These are phyloP conservation scores for Pogona vitticeps DNA, from an alignment of 2,113 vertebrate species.

Conservation along the genomic window DNA sequence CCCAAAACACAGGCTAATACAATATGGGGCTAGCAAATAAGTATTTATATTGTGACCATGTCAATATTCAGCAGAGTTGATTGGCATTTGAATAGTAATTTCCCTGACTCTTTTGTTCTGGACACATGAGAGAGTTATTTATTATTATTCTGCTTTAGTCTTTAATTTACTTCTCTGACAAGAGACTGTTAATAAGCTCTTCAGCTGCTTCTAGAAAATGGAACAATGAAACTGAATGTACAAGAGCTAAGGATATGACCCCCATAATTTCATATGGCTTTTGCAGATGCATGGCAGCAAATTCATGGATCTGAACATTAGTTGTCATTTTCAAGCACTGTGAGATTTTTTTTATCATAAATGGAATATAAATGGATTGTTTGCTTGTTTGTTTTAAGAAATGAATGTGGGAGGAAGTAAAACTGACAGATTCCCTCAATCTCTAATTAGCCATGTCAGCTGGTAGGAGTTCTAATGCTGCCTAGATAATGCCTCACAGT, in stretches of 20 bases:
- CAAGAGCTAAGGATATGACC: conserved; percentile 3
- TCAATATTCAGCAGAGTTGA: not conserved
- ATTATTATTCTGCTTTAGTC: not conserved
- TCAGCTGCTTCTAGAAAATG: conserved; percentile 4
- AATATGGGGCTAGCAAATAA: not conserved
- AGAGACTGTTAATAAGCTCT: not conserved
- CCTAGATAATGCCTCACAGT: not conserved
- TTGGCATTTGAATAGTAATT: not conserved
- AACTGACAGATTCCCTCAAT: not conserved
- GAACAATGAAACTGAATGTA: conserved; percentile 7
- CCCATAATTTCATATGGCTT: conserved; percentile 2
- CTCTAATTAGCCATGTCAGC: not conserved
- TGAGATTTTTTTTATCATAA: not conserved
- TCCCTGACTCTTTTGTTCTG: not conserved
- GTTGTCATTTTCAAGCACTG: conserved; percentile 10
- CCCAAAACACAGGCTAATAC: not conserved
- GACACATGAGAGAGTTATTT: conserved; percentile 5
- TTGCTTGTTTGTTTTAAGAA: not conserved
- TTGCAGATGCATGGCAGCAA: not conserved
- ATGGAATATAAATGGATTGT: not conserved
- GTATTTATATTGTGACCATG: not conserved
- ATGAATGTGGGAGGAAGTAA: not conserved
- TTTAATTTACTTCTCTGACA: not conserved
- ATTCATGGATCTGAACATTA: not conserved
- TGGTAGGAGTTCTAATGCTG: not conserved